phyloP scores from a whole-genome alignment of 2,797 vertebrate species.

The Silurus lanzhouensis region DNA sequence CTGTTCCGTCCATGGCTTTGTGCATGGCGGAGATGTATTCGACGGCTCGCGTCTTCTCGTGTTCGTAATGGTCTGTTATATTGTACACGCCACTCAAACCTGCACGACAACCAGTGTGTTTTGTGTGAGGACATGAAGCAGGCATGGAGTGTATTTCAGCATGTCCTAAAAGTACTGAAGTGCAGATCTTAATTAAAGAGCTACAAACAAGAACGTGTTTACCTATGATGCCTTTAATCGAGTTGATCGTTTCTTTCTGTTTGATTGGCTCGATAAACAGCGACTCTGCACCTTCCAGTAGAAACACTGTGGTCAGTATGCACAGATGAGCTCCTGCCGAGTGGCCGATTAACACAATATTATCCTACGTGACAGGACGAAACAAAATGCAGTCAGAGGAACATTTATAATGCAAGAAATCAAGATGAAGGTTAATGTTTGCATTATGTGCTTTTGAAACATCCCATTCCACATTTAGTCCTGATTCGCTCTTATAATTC shows the following conservation, averaged over 20 bases:
- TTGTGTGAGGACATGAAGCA: background rate
- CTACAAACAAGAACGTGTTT: slow-evolving; percentile 32
- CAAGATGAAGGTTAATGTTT: background rate
- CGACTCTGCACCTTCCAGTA: slow-evolving; percentile 68
- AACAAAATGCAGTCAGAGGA: background rate
- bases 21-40: slow-evolving; percentile 78
- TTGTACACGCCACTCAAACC: slow-evolving; percentile 78
- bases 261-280: slow-evolving; percentile 67
- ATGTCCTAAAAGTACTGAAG: background rate
- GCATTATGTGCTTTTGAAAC: too few species aligned
- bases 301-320: slow-evolving; percentile 70
- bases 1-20: slow-evolving; percentile 75
- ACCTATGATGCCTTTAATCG: slow-evolving; percentile 75
- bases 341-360: slow-evolving; percentile 75
- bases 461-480: too few species aligned
- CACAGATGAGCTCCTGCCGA: slow-evolving; percentile 78
- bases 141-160: background rate
- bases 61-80: slow-evolving; percentile 75
- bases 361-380: slow-evolving; percentile 63
- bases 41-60: slow-evolving; percentile 71
- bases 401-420: background rate
- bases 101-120: slow-evolving; percentile 43
- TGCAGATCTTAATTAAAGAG: background rate
- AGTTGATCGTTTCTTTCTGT: slow-evolving; percentile 60
- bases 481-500: too few species aligned